phyloP scores from a whole-genome alignment of 2,888 invertebrate genomes.

The Vanessa cardui region DNA sequence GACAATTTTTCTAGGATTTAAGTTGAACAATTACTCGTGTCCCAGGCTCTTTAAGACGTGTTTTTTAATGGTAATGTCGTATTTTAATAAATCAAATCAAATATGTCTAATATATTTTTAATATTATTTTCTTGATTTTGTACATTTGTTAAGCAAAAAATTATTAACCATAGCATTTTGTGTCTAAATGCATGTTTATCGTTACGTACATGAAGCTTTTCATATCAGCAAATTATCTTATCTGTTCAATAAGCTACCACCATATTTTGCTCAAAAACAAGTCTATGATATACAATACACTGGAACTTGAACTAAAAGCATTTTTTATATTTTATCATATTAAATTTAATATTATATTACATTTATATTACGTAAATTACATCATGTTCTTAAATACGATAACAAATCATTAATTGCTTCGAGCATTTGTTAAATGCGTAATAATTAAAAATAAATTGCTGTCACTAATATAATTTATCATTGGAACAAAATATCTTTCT shows the following conservation, averaged over 20 bases:
- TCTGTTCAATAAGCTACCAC: neutral
- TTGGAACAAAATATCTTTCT: neutral
- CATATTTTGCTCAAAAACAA: slow-evolving; percentile 1
- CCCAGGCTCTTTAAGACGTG: no score
- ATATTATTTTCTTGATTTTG: neutral
- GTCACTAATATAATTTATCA: neutral
- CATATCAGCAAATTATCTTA: slow-evolving; percentile 12
- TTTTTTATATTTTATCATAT: no score
- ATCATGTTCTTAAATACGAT: neutral
- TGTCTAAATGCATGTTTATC: slow-evolving; percentile 7
- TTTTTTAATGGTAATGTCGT: no score
- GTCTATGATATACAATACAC: neutral
- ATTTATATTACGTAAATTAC: no score
- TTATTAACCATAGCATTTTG: neutral
- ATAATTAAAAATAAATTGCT: neutral
- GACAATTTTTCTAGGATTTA: no score
- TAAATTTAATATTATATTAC: no score
- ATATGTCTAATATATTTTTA: no score
- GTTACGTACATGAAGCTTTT: slow-evolving; percentile 9
- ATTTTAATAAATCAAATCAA: no score
- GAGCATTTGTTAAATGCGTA: neutral
- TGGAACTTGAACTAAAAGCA: neutral
- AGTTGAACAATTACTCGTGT: no score
- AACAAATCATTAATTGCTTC: neutral
- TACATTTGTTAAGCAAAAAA: neutral